phyloP scores from a whole-genome alignment of 2,113 vertebrate species.

The Chloropsis hardwickii region DNA sequence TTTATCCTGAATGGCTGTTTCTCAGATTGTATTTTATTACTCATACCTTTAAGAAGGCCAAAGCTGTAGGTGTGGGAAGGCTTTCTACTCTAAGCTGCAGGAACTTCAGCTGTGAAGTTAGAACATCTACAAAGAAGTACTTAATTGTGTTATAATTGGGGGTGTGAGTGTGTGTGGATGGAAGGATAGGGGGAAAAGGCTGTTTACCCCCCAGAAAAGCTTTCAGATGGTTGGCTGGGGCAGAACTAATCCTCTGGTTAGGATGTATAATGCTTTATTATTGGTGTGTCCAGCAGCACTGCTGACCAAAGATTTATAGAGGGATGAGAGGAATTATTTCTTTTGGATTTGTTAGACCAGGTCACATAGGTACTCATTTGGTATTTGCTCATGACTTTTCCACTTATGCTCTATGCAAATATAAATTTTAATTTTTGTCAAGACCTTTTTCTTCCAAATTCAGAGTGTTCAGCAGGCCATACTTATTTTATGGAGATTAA shows the following conservation, averaged over 20 bases:
- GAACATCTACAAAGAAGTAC: neutral
- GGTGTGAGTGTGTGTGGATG: neutral
- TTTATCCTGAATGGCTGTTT: neutral
- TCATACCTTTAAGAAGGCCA: neutral
- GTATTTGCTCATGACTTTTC: neutral
- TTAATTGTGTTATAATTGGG: neutral
- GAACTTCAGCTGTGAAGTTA: neutral
- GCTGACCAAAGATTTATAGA: neutral
- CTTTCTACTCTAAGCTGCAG: neutral
- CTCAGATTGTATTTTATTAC: neutral
- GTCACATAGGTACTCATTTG: neutral
- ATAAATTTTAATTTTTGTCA: neutral
- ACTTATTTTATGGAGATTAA: neutral
- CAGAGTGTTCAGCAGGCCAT: neutral
- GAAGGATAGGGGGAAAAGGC: neutral
- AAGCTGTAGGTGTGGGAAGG: neutral
- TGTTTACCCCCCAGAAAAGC: fast-evolving
- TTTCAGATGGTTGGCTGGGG: neutral
- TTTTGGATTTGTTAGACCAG: neutral
- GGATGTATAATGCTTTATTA: neutral
- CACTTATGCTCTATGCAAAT: neutral
- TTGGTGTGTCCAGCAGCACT: neutral
- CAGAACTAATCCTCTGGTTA: neutral
- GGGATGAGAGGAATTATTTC: neutral
- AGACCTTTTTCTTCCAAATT: neutral